Evolutionary conservation across 2,113 vertebrate genomes (phyloP), one percentile per base, ranked within the genome.

Genomic region (Syngnathus scovelli): DNA sequence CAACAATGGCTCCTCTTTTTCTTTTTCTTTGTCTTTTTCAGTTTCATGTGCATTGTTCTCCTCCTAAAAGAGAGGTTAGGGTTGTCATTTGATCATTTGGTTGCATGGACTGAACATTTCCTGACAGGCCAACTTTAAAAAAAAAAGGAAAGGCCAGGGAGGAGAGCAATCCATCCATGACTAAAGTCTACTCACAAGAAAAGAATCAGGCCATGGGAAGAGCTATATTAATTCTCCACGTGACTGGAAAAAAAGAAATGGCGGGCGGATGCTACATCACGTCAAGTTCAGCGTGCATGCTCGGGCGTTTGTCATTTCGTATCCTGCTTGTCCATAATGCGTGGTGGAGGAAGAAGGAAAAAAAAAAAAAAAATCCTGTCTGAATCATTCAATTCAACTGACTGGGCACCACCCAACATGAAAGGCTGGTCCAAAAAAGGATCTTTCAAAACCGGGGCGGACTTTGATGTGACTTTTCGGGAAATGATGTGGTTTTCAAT

Each of bases 1-100:
- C 38, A 88, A 89, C n/a, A 33, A 33, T 33, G 83, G 66, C 23
- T 93, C 89, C 36, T 87, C 88, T 55, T 91, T 33, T 3, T 33
- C 27, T 33, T 33, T 33, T 33, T 33, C 27, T 33, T 33, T 33
- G 2, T 33, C 27, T 33, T 33, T 92, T 0, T 89, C 78, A 1
- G 82, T 90, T 0, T 90, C 80, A 1, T 87, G 88, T 1, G 88
- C 82, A 2, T 89, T 86, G 70, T 80, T 84, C 3, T 90, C 94
- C 54, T 92, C 91, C 95, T 98, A 77, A 15, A 86, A 74, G 38
- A 39, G 39, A 44, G 41, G 41, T n/a, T 7, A 16, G 12, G 16
- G 13, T 44, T 58, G 49, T 52, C 49, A 51, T 51, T 51, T 51
- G 9, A 52, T 7, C 48, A 51, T n/a, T n/a, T 51, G 48, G 1